Base-by-base conservation (phyloP, 2,888 invertebrate species). In the Standfussiana lucernea region DNA sequence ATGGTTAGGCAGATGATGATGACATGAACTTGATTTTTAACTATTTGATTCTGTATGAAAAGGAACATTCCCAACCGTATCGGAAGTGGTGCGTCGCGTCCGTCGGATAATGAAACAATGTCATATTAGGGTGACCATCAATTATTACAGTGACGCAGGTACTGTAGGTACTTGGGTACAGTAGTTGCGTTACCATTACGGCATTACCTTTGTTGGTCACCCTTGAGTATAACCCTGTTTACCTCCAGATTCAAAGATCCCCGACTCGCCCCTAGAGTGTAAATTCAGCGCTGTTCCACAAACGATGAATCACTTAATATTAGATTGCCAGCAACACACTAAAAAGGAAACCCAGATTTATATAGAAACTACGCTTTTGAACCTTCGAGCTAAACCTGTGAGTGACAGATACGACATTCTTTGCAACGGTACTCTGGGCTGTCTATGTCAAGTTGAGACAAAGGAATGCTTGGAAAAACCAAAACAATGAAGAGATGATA, bases 1-100 rank as follows among this genome's bases (percentile, higher is more conserved):
- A 56, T 3, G 28, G 56, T 18, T 28, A 7, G 18, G 28, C 28
- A 56, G 28, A 28, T 28, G 21, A 59, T 59, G 59, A 59, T 21
- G 18, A 69, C 32, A 50, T 77, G 66, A 66, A 62, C 81, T 73
- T 82, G 72, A 81, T 53, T 61, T 67, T 69, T 70, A 69, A 24
- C 28, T 61, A 32, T 53, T 65, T 50, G 15, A 15, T 40, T 66
- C 8, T 42, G 24, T 53, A 7, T 24, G 15, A 47, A 40, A 56
- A 40, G n/a, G 53, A 53, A 56, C 45, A 78, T 78, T 59, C 47
- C 45, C 24, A 56, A 37, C 10, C 28, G 24, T 59, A 40, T 42
- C 65, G 80, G 68, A 76, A 76, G 40, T 69, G 24, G 28, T 40
- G 37, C 18, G 75, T 40, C n/a, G 15, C 40, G 37, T 40, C 62